Base-by-base conservation (phyloP, 2,113 vertebrate genomes). In the Apistogramma diplotaenia region DNA sequence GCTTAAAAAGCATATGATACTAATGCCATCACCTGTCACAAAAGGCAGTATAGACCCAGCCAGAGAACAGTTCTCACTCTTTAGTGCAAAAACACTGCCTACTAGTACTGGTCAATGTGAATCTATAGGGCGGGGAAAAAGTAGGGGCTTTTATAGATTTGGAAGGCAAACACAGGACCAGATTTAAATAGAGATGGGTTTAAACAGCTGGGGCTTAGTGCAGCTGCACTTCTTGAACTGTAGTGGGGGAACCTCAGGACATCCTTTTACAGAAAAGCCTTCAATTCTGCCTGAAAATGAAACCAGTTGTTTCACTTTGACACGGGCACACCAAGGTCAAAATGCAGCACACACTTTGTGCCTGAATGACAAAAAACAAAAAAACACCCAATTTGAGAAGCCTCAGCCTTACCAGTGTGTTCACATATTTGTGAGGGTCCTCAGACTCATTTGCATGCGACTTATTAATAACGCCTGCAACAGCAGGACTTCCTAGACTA, bases 231-330 rank as follows among this genome's bases (percentile, higher is more conserved):
- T 70, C 65, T 31, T 70, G 0, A 8, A 8, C 0, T 51, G 10
- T 29, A 70, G 25, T 8, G 19, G 19, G 23, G 43, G 40, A 51
- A 70, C 43, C 49, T 51, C 6, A 31, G 0, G 25, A 51, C 40
- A 70, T 51, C 18, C 43, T 70, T 70, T 31, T n/a, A 29, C 1
- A 70, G 65, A 51, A 70, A 49, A 29, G 40, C 6, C 3, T 46
- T 49, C 16, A 70, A 70, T 31, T 29, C 2, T 31, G 43, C 25
- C 0, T 70, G 65, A 70, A 51, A 70, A 70, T 51, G 10, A 70
- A 70, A 31, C 43, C 25, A 70, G 18, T 29, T 51, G 25, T 70
- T 70, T 51, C 43, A 51, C 43, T 51, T 70, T 70, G 43, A 70
- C 43, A 31, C 29, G 18, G 51, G 23, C 23, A 29, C 25, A 67